Conservation (phyloP, 2,113 vertebrate genomes). For the Hypocryptadius cinnamomeus region DNA sequence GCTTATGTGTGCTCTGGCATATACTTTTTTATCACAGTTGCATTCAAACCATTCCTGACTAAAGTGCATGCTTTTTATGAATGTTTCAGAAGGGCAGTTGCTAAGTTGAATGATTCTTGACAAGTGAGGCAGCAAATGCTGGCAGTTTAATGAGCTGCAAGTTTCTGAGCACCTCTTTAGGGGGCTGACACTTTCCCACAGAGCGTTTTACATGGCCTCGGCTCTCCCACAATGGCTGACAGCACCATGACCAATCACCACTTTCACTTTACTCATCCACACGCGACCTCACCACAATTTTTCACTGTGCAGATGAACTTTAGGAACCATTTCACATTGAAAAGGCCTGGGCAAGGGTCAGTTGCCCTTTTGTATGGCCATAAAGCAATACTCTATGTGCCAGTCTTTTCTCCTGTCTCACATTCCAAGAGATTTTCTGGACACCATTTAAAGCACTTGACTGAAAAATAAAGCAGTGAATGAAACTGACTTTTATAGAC, state of each 20-base stretch:
- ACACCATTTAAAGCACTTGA: conserved; percentile 81
- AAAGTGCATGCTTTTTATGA: conserved; percentile 50
- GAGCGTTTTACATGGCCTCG: conserved; percentile 71
- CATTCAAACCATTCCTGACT: not conserved
- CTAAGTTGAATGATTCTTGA: conserved; percentile 73
- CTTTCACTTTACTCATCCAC: conserved; percentile 93
- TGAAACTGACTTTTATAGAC: conserved; percentile 99
- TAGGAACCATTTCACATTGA: conserved; percentile 74
- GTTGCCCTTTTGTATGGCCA: conserved; percentile 77
- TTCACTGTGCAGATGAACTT: conserved; percentile 94
- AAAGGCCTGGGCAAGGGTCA: conserved; percentile 79
- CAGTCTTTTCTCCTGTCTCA: conserved; percentile 86
- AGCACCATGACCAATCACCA: conserved; percentile 89
- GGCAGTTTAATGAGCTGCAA: conserved; percentile 78
- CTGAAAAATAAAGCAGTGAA: conserved; percentile 93
- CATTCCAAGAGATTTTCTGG: conserved; percentile 82
- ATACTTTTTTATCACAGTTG: not conserved
- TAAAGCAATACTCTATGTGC: conserved; percentile 76
- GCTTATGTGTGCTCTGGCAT: not conserved
- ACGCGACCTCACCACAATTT: conserved; percentile 95
- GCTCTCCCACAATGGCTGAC: conserved; percentile 80
- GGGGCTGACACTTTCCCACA: conserved; percentile 83
- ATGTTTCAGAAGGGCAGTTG: conserved; percentile 68
- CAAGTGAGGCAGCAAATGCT: conserved; percentile 83
- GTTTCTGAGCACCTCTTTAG: conserved; percentile 78